phyloP scores from a whole-genome alignment of 2,113 vertebrate genomes.

The Euleptes europaea region DNA sequence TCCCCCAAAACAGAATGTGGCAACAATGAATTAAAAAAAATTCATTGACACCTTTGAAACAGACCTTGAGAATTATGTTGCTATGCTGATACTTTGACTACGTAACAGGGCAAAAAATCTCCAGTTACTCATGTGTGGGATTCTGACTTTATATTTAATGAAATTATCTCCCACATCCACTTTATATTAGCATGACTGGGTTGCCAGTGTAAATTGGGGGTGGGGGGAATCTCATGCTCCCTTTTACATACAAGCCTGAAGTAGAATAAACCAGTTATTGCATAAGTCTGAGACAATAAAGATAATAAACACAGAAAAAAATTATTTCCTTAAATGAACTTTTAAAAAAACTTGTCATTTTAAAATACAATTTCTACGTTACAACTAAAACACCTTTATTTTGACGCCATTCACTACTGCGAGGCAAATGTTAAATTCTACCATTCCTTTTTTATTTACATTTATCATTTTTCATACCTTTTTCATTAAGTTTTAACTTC shows the following conservation, averaged over 20 bases:
- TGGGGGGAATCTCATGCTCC: constrained; percentile 30
- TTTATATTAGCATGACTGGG: background rate
- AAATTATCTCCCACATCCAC: background rate
- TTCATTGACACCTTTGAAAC: background rate
- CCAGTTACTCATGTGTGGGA: constrained; percentile 19
- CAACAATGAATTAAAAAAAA: background rate
- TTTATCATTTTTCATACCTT: no score
- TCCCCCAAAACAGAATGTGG: background rate
- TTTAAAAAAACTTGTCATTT: background rate
- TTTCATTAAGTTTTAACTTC: background rate
- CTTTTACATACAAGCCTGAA: constrained; percentile 24
- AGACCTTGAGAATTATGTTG: constrained; percentile 34
- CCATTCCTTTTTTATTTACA: accelerated
- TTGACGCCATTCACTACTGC: background rate
- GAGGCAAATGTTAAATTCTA: background rate
- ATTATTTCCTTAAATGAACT: background rate
- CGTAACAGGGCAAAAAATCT: constrained; percentile 25
- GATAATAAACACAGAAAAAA: constrained; percentile 37
- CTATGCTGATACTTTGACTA: constrained; percentile 10
- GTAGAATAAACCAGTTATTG: constrained; percentile 33
- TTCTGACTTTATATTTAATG: constrained; percentile 36
- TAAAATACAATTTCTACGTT: background rate
- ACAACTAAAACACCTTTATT: background rate
- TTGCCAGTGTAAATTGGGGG: constrained; percentile 23
- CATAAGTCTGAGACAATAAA: background rate